These are phyloP conservation scores for Agelastica alni DNA, from an alignment of 2,888 invertebrate species.

Conservation along the genomic window DNA sequence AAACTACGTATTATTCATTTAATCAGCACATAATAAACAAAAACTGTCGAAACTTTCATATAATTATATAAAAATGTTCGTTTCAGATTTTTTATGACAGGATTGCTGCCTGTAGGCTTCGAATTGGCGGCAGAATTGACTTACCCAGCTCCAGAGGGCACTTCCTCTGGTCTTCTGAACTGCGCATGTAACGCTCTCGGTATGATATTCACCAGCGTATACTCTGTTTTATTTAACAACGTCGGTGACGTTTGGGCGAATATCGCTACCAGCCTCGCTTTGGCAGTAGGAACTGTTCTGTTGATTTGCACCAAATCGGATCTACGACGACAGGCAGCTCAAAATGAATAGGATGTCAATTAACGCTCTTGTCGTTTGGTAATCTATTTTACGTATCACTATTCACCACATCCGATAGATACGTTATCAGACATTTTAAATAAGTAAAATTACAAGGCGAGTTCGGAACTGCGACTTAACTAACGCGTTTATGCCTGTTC, in stretches of 20 bases:
- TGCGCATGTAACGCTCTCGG: slow-evolving; percentile 86
- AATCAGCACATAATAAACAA: too few species aligned
- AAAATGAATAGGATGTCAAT: slow-evolving; percentile 23
- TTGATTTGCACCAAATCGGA: slow-evolving; percentile 81
- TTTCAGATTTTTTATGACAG: slow-evolving; percentile 98
- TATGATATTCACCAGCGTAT: slow-evolving; percentile 78
- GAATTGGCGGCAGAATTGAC: slow-evolving; percentile 97
- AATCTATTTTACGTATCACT: too few species aligned
- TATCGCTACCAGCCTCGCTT: slow-evolving; percentile 72
- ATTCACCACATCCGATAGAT: too few species aligned
- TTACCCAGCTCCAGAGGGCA: slow-evolving; percentile 97
- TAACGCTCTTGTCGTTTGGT: background rate
- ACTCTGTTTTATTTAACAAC: slow-evolving; percentile 67
- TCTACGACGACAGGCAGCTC: slow-evolving; percentile 78
- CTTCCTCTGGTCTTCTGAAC: slow-evolving; percentile 93
- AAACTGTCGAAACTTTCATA: too few species aligned
- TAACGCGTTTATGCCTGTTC: too few species aligned
- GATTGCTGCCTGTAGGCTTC: slow-evolving; percentile 96
- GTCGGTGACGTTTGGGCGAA: slow-evolving; percentile 83
- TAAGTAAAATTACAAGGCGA: too few species aligned
- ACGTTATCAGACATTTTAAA: too few species aligned
- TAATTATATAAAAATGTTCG: too few species aligned
- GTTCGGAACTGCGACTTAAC: too few species aligned
- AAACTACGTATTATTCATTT: too few species aligned
- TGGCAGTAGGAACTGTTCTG: slow-evolving; percentile 79